Evolutionary conservation across 2,888 invertebrate genomes (phyloP).

Genomic region (Pristionchus fissidentatus): DNA sequence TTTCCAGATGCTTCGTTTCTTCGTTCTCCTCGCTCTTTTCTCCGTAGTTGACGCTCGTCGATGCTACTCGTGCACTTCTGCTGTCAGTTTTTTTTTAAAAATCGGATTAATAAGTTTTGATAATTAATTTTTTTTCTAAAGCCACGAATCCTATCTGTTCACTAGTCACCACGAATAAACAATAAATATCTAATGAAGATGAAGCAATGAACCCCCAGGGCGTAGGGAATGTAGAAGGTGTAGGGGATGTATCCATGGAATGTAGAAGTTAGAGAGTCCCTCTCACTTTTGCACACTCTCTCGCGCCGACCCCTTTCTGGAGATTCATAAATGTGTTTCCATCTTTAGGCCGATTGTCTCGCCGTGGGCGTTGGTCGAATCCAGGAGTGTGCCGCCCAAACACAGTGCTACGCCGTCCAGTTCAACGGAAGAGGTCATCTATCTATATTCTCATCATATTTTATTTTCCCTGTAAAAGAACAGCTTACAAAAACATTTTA

Average conservation of each 20-base stretch:
- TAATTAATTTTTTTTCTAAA: no score
- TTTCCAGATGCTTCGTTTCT: not conserved
- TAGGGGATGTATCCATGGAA: no score
- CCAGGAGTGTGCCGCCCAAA: constrained; percentile 9
- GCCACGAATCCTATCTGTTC: no score
- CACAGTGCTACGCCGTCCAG: constrained; percentile 30
- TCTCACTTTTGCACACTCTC: not conserved
- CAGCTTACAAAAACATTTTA: no score
- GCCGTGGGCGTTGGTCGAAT: not conserved
- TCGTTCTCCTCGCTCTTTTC: constrained; percentile 22
- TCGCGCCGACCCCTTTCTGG: no score
- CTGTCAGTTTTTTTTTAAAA: not conserved
- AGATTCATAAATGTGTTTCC: not conserved
- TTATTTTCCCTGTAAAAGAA: not conserved
- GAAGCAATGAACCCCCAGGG: no score
- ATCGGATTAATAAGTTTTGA: no score
- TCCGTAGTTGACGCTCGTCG: not conserved
- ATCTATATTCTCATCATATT: not conserved
- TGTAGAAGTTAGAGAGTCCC: no score
- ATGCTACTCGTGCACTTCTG: constrained; percentile 27
- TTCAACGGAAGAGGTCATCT: constrained; percentile 39
- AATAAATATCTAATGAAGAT: no score
- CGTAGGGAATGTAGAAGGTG: no score
- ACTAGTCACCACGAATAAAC: no score
- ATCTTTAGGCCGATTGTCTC: constrained; percentile 19